Base-by-base conservation (phyloP, 2,797 vertebrate genomes). In the Otus scops region DNA sequence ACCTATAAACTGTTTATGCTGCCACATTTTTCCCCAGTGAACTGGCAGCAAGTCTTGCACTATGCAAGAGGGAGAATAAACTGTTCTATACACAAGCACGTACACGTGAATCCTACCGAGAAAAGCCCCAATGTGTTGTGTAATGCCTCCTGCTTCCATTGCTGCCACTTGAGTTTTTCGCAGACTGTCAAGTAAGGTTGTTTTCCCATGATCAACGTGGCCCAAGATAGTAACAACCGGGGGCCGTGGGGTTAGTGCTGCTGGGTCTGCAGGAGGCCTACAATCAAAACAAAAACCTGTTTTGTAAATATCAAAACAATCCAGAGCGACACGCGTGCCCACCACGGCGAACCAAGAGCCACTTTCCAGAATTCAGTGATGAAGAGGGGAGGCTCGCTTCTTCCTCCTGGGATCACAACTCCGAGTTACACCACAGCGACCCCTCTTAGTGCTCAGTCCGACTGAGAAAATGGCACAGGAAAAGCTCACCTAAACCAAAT, bases 181-280 rank as follows among this genome's bases (percentile, higher is more conserved):
- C 54, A 99, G 97, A 57, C 98, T 98, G 98, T 99, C 99, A 87
- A 99, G 98, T 65, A 99, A 97, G 0, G 99, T 99, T 5, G 99
- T 99, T 95, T 99, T 99, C 17, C 99, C 99, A 27, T 99, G 99
- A 86, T 99, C 99, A 79, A 99, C 99, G 5, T 99, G 99, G 59
- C 99, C 99, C 99, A 99, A 99, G 95, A 99, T 99, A 39, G 99
- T 99, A 77, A 99, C 99, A 88, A 99, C 98, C 0, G 99, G 99
- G 67, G 98, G 98, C 22, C 99, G 98, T 2, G 97, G 81, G 51
- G 94, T 98, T 96, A 99, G 97, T 5, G 85, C 48, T 56, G 98
- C 80, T 12, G 98, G 98, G 88, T 99, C 99, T 36, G 98, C 97
- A 69, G 95, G 98, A 28, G 97, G 98, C 87, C 98, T 98, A 78